A percentile compares a stretch with the other conserved stretches of the same genome.
These are phyloP conservation scores for Ammospiza caudacuta DNA, from an alignment of 2,113 vertebrate species.

Conservation along the genomic window DNA sequence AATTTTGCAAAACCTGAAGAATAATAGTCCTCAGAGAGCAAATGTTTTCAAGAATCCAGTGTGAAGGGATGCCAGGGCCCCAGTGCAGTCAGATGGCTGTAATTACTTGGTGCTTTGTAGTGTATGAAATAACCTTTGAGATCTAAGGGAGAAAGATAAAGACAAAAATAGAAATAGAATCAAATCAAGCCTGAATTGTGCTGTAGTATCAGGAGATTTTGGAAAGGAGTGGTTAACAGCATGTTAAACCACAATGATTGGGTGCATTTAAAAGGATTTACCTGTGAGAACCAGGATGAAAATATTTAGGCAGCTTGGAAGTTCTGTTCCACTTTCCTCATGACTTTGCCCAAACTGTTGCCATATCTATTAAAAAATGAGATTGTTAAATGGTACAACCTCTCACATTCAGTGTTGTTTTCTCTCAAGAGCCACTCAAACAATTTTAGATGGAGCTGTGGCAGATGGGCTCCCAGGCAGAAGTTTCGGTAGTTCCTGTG, in stretches of 20 bases:
- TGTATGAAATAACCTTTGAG: neutral
- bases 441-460: neutral
- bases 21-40: neutral
- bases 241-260: neutral
- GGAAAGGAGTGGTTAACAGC: neutral
- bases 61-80: neutral
- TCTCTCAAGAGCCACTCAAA: neutral
- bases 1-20: neutral
- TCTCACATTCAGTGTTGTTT: neutral
- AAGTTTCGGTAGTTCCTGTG: constrained; percentile 33
- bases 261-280: neutral
- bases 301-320: neutral
- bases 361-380: neutral
- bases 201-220: neutral
- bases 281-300: neutral
- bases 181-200: neutral
- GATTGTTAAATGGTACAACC: neutral
- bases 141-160: neutral
- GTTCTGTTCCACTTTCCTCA: neutral
- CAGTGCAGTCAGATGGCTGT: neutral
- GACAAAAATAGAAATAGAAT: neutral
- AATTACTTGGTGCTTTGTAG: neutral
- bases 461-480: constrained; percentile 41
- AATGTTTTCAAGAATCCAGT: neutral
- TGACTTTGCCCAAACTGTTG: neutral